These are phyloP conservation scores for Cotesia typhae DNA, from an alignment of 1,140 invertebrate genomes.

Conservation along the genomic window DNA sequence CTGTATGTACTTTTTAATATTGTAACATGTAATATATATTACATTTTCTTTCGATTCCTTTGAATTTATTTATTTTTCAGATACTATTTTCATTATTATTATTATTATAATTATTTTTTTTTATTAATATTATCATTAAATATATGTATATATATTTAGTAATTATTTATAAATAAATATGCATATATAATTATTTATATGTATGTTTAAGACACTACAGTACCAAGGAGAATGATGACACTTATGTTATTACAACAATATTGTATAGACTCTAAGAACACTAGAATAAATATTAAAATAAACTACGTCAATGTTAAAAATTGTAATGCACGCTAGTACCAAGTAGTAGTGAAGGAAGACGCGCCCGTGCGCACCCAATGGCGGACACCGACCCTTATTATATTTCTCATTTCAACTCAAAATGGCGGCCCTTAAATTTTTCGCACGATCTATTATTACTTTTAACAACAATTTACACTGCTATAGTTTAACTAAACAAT, in stretches of 20 bases:
- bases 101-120: too few species aligned
- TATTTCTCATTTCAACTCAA: slow-evolving; percentile 48
- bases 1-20: too few species aligned
- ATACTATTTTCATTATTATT: too few species aligned
- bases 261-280: not conserved
- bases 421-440: slow-evolving; percentile 59
- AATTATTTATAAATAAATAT: not conserved
- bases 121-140: too few species aligned
- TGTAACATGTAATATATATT: too few species aligned
- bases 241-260: not conserved
- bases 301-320: slow-evolving; percentile 10
- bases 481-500: slow-evolving; percentile 5
- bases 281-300: slow-evolving; percentile 48
- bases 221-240: not conserved
- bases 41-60: too few species aligned
- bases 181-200: too few species aligned
- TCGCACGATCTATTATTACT: slow-evolving; percentile 46
- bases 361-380: slow-evolving; percentile 61
- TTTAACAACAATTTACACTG: slow-evolving; percentile 19
- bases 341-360: slow-evolving; percentile 51
- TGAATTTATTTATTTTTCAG: too few species aligned
- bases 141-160: not conserved
- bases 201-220: too few species aligned
- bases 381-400: slow-evolving; percentile 59
- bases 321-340: slow-evolving; percentile 37